phyloP scores from a whole-genome alignment of 2,888 invertebrate species.

The Chrysina gloriosa region DNA sequence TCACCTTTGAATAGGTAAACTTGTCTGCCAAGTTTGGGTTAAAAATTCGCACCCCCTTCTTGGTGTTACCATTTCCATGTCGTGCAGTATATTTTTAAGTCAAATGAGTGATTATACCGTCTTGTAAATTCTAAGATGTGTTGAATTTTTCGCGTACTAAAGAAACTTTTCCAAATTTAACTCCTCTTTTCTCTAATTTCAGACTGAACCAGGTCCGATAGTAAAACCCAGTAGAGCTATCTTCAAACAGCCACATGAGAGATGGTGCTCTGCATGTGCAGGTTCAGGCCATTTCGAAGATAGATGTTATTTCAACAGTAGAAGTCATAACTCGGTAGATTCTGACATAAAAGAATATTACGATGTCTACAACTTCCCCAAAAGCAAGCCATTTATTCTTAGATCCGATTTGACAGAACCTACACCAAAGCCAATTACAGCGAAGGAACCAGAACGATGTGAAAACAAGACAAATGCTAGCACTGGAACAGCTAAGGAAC shows the following conservation, averaged over 20 bases:
- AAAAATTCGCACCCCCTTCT: too few relatives aligned
- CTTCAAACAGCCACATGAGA: constrained; percentile 58
- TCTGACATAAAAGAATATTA: constrained; percentile 52
- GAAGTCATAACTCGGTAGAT: constrained; percentile 53
- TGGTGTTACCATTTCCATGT: too few relatives aligned
- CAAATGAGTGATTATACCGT: too few relatives aligned
- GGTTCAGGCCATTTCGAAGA: constrained; percentile 62
- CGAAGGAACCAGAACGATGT: background rate
- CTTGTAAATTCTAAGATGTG: too few relatives aligned
- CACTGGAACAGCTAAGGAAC: background rate
- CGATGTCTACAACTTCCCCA: constrained; percentile 50
- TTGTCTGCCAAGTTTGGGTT: too few relatives aligned
- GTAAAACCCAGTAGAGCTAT: constrained; percentile 51
- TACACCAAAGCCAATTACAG: background rate
- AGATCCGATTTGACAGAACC: background rate
- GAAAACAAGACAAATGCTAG: background rate
- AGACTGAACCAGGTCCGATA: constrained; percentile 55
- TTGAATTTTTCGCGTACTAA: too few relatives aligned
- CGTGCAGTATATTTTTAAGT: too few relatives aligned
- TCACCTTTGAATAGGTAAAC: too few relatives aligned
- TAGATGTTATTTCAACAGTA: constrained; percentile 53
- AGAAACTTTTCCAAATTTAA: too few relatives aligned
- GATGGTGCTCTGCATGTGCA: constrained; percentile 66
- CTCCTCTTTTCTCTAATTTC: constrained; percentile 55
- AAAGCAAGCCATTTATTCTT: constrained; percentile 24